These are phyloP conservation scores for Drosophila ficusphila DNA, from an alignment of 1,140 invertebrate genomes.

Conservation along the genomic window DNA sequence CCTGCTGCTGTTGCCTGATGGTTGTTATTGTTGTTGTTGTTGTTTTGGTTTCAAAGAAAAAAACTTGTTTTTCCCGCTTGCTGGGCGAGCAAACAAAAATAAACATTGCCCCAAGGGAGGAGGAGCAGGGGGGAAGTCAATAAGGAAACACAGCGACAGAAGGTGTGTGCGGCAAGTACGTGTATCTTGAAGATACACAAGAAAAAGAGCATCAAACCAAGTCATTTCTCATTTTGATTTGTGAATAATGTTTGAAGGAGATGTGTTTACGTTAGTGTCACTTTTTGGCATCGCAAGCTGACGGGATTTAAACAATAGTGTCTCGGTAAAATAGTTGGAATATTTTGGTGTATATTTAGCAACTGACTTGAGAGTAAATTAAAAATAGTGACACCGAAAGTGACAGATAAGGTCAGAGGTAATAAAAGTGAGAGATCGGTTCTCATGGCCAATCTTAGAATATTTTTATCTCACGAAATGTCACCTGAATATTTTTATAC, in stretches of 20 bases:
- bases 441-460: too few relatives aligned
- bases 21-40: slow-evolving; percentile 34
- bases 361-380: too few relatives aligned
- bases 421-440: too few relatives aligned
- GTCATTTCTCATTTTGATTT: not conserved
- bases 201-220: not conserved
- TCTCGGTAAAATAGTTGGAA: too few relatives aligned
- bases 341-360: too few relatives aligned
- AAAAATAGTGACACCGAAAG: too few relatives aligned
- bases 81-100: slow-evolving; percentile 72
- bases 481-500: too few relatives aligned
- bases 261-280: too few relatives aligned
- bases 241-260: not conserved
- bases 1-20: slow-evolving; percentile 15
- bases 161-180: slow-evolving; percentile 61
- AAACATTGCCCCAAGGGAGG: slow-evolving; percentile 67
- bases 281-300: too few relatives aligned
- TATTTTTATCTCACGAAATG: too few relatives aligned
- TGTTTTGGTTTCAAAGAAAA: slow-evolving; percentile 47
- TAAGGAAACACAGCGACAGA: slow-evolving; percentile 59
- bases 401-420: too few relatives aligned
- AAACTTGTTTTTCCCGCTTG: slow-evolving; percentile 80
- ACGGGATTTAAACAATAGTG: too few relatives aligned
- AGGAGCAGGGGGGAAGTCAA: slow-evolving; percentile 45
- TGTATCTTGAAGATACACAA: slow-evolving; percentile 69